Evolutionary conservation across 2,888 invertebrate species (phyloP), one percentile per base, ranked within the genome.

Genomic region (Thecophora atra): DNA sequence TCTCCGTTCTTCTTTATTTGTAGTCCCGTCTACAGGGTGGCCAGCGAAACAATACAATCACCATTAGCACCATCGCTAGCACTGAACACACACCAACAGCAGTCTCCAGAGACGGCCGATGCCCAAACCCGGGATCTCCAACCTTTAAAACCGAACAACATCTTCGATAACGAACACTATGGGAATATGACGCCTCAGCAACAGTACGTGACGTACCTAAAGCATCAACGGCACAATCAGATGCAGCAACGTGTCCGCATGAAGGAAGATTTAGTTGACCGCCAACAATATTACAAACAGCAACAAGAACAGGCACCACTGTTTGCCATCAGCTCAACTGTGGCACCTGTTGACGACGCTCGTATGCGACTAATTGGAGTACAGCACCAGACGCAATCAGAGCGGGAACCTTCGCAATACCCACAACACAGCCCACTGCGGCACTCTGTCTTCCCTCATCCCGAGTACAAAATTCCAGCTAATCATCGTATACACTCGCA

Each of bases 141-240:
- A 21, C 70, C 78, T 67, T 73, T 76, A 58, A 72, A 74, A 73
- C 72, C 76, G 19, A 74, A 74, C 64, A 73, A 73, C 58, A 75
- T 76, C 75, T 78, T 78, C 70, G 73, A 71, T 69, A 74, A 64
- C 60, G 76, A 73, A 51, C 72, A 72, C 30, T 77, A 77, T 73
- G 62, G 75, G 54, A 80, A 79, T 78, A 76, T 85, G 77, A 86
- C 86, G 73, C 85, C 86, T 60, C 84, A 86, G 79, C 82, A 86
- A 76, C 85, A 85, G 75, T 85, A 86, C 77, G 84, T 86, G 72
- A 78, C 81, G 70, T 86, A 84, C 78, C 81, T 86, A 71, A 85
- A 86, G 76, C 85, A 85, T 74, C 77, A 84, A 76, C 76, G 77
- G 60, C 78, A 79, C 76, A 80, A 81, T 69, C 80, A 80, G 60